Percentiles rank a stretch among this genome's conserved stretches.
phyloP scores from a whole-genome alignment of 2,888 invertebrate genomes.

The Rotaria magnacalcarata region DNA sequence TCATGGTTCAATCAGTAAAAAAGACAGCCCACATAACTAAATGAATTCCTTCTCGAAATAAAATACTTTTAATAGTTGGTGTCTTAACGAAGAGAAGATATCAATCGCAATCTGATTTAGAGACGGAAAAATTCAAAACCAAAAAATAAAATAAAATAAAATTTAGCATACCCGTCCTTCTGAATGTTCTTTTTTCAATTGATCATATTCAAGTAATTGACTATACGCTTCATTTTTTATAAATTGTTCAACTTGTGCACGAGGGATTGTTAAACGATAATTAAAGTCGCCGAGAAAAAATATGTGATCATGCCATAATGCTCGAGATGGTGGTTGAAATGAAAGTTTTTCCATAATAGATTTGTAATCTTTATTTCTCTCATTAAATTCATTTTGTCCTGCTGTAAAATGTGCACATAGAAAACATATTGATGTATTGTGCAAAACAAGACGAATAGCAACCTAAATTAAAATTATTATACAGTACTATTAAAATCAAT shows the following conservation, averaged over 20 bases:
- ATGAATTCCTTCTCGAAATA: too few relatives aligned
- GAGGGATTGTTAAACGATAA: conserved; percentile 89
- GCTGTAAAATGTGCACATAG: conserved; percentile 98
- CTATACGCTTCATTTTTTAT: conserved; percentile 72
- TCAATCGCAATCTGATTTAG: too few relatives aligned
- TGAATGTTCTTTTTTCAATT: conserved; percentile 67
- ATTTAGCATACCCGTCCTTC: conserved; percentile 52
- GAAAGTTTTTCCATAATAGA: conserved; percentile 78
- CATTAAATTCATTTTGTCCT: conserved; percentile 87
- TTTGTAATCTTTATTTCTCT: conserved; percentile 90
- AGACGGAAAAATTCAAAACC: too few relatives aligned
- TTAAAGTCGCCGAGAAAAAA: conserved; percentile 99
- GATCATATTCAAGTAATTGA: conserved; percentile 77
- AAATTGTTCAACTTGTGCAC: conserved; percentile 82
- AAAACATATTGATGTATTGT: conserved; percentile 90
- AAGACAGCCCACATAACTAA: too few relatives aligned
- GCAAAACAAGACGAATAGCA: conserved; percentile 81
- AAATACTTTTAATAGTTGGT: too few relatives aligned
- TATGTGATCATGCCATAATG: conserved; percentile 76
- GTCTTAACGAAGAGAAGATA: too few relatives aligned
- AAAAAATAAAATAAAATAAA: not conserved
- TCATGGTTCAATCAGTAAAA: too few relatives aligned
- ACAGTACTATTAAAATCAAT: not conserved
- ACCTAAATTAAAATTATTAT: not conserved
- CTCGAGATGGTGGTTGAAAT: conserved; percentile 46